Percentiles rank a stretch among this genome's conserved stretches.
phyloP scores from a whole-genome alignment of 1,140 invertebrate species.

The Wiebesia pumilae region DNA sequence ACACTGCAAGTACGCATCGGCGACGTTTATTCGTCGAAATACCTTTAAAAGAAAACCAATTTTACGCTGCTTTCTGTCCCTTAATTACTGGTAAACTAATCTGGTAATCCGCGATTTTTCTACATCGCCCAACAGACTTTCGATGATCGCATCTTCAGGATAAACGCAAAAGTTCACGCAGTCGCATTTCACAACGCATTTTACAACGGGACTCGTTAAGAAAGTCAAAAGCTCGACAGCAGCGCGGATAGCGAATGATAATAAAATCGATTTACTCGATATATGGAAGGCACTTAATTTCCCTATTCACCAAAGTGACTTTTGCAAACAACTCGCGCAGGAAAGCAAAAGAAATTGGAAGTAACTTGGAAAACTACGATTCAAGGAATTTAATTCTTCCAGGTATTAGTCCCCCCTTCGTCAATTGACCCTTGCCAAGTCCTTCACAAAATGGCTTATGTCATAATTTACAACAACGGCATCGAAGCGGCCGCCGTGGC shows the following conservation, averaged over 20 bases:
- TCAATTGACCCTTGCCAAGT: background rate
- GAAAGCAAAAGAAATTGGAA: constrained; percentile 39
- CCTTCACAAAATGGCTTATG: background rate
- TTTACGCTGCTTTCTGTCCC: background rate
- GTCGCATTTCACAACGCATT: too few species aligned
- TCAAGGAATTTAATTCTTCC: constrained; percentile 18
- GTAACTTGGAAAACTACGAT: background rate
- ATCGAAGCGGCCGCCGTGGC: background rate
- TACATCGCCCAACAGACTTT: too few species aligned
- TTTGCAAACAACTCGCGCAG: constrained; percentile 48
- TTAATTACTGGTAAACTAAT: too few species aligned
- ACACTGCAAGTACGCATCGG: constrained; percentile 18
- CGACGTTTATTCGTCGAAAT: background rate
- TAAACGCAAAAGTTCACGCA: too few species aligned
- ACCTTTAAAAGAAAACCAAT: background rate
- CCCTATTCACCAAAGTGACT: constrained; percentile 49
- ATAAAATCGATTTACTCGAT: constrained; percentile 25
- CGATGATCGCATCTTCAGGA: too few species aligned
- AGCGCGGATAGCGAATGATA: background rate
- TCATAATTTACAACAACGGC: background rate
- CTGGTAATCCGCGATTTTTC: too few species aligned
- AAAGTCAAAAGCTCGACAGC: background rate
- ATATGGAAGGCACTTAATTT: constrained; percentile 10
- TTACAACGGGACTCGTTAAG: background rate
- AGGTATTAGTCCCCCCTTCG: background rate